These are phyloP conservation scores for Leptosomus discolor DNA, from an alignment of 2,113 vertebrate genomes.

Conservation along the genomic window DNA sequence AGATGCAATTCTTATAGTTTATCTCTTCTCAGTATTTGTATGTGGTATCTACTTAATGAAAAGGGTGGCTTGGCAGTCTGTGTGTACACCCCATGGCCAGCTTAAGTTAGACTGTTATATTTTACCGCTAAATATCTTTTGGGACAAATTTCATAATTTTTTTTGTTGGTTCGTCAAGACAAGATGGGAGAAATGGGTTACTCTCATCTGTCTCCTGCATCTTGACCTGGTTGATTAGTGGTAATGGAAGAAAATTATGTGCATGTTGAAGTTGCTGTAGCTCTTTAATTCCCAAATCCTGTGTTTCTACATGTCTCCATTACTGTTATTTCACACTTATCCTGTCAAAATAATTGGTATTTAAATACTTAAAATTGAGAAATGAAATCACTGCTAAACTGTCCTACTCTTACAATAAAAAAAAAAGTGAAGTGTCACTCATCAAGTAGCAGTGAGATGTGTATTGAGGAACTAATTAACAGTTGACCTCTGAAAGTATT, in stretches of 20 bases:
- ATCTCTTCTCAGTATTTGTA: background rate
- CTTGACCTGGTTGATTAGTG: background rate
- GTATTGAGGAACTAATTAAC: background rate
- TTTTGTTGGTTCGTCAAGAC: background rate
- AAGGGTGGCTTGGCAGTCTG: background rate
- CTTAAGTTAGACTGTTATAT: background rate
- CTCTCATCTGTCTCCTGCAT: background rate
- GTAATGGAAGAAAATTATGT: background rate
- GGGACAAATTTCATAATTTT: background rate
- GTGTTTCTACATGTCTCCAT: background rate
- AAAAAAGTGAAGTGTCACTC: background rate
- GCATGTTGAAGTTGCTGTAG: background rate
- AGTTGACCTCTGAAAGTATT: background rate
- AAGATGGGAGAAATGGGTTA: background rate
- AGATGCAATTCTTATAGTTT: background rate
- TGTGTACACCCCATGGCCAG: background rate
- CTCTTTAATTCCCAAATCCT: background rate
- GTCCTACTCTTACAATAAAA: background rate
- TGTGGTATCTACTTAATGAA: background rate
- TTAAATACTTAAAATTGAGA: background rate
- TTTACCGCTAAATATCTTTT: background rate
- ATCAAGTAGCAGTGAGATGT: background rate
- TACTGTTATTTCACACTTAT: background rate
- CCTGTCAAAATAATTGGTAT: background rate
- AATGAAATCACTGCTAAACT: background rate